A percentile compares a stretch with the other conserved stretches of the same genome.
Conservation (phyloP, 2,888 invertebrate species). For the Germaria angustata region DNA sequence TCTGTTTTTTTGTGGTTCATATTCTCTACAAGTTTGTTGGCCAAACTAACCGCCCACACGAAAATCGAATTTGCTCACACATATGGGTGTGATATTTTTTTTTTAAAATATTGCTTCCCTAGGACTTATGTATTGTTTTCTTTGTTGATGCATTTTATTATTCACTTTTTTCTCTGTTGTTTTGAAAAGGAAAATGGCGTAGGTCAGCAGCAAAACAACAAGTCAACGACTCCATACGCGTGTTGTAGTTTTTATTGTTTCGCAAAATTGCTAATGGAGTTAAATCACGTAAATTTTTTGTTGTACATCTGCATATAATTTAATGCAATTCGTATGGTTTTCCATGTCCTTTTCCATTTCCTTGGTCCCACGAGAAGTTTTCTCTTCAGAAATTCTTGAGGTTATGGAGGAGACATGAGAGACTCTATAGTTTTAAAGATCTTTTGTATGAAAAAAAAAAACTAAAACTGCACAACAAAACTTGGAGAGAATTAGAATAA, state of each 20-base stretch:
- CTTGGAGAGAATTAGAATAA: too few relatives aligned
- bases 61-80: neutral
- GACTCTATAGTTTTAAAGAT: too few relatives aligned
- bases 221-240: conserved; percentile 52
- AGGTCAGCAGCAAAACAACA: conserved; percentile 60
- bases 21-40: conserved; percentile 17
- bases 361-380: too few relatives aligned
- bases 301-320: neutral
- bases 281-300: conserved; percentile 15
- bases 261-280: conserved; percentile 12
- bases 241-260: conserved; percentile 42
- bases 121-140: conserved; percentile 39
- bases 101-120: conserved; percentile 19
- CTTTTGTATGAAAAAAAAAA: too few relatives aligned
- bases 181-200: conserved; percentile 49
- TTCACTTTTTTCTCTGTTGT: neutral
- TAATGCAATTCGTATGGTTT: neutral
- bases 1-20: conserved; percentile 35
- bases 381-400: too few relatives aligned
- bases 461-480: too few relatives aligned
- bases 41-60: conserved; percentile 24
- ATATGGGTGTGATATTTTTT: neutral
- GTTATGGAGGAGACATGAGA: too few relatives aligned
- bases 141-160: conserved; percentile 10
- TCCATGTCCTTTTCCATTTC: too few relatives aligned